Percentiles rank a stretch among this genome's conserved stretches.
These are phyloP conservation scores for Macquaria australasica DNA, from an alignment of 2,113 vertebrate species.

Conservation along the genomic window DNA sequence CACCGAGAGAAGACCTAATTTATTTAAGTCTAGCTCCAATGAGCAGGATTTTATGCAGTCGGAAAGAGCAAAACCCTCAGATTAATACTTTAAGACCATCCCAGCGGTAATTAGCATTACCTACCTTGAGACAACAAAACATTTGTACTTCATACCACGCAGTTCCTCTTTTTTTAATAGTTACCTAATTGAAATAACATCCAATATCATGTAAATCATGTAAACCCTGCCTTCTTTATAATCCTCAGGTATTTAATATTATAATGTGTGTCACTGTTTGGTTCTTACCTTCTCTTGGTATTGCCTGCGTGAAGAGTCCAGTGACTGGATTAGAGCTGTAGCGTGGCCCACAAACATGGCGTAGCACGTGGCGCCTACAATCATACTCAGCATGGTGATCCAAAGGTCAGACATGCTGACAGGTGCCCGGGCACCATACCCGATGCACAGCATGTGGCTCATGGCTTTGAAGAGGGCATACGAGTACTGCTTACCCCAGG, in stretches of 20 bases:
- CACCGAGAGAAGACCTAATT: slow-evolving; percentile 54
- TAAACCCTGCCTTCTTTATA: slow-evolving; percentile 2
- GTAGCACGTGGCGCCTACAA: slow-evolving; percentile 98
- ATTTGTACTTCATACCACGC: neutral
- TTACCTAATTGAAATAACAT: slow-evolving; percentile 5
- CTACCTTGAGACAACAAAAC: slow-evolving; percentile 45
- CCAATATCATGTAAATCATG: neutral
- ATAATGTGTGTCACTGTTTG: neutral
- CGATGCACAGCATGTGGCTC: slow-evolving; percentile 99
- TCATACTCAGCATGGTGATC: slow-evolving; percentile 99
- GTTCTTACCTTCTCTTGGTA: slow-evolving; percentile 98
- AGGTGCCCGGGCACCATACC: slow-evolving; percentile 95
- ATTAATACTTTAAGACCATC: slow-evolving; percentile 38
- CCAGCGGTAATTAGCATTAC: slow-evolving; percentile 41
- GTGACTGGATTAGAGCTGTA: slow-evolving; percentile 96
- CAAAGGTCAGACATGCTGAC: slow-evolving; percentile 99
- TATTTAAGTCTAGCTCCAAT: slow-evolving; percentile 44
- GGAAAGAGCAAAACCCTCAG: slow-evolving; percentile 31
- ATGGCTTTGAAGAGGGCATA: slow-evolving; percentile 99
- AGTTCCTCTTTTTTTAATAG: neutral
- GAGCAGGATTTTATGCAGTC: slow-evolving; percentile 41
- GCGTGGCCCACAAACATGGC: slow-evolving; percentile 99
- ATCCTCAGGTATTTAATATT: neutral
- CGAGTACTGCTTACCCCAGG: slow-evolving; percentile 99
- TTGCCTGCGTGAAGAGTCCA: slow-evolving; percentile 96